phyloP scores from a whole-genome alignment of 2,113 vertebrate species.

The Mesocricetus auratus region DNA sequence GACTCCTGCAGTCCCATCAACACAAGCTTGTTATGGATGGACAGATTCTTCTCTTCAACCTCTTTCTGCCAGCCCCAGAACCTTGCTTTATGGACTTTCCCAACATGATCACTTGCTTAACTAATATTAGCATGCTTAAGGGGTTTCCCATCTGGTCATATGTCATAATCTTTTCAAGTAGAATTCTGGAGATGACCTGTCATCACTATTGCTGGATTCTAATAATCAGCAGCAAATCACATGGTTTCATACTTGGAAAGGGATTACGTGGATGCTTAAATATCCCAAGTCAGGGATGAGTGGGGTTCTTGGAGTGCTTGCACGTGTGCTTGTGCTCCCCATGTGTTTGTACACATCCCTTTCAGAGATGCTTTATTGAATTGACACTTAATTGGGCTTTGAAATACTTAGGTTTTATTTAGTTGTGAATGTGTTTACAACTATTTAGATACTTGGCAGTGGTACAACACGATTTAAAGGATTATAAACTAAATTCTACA shows the following conservation, averaged over 20 bases:
- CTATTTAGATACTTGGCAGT: constrained; percentile 44
- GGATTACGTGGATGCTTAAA: neutral
- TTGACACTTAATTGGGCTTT: constrained; percentile 28
- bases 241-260: neutral
- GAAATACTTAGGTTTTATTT: constrained; percentile 44
- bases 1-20: neutral
- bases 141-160: neutral
- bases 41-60: neutral
- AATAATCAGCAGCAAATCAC: neutral
- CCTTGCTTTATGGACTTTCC: neutral
- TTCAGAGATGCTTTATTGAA: constrained; percentile 18
- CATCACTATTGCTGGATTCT: neutral
- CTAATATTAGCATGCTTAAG: neutral
- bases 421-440: neutral
- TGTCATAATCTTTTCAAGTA: neutral
- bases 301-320: neutral
- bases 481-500: neutral
- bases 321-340: neutral
- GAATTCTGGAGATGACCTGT: neutral
- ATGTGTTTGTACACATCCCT: neutral
- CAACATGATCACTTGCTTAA: neutral
- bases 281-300: neutral
- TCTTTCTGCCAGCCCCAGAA: neutral
- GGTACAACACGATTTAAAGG: constrained; percentile 15
- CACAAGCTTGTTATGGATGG: neutral